Conservation (phyloP, 1,140 invertebrate species). For the Glossosoma conforme region DNA sequence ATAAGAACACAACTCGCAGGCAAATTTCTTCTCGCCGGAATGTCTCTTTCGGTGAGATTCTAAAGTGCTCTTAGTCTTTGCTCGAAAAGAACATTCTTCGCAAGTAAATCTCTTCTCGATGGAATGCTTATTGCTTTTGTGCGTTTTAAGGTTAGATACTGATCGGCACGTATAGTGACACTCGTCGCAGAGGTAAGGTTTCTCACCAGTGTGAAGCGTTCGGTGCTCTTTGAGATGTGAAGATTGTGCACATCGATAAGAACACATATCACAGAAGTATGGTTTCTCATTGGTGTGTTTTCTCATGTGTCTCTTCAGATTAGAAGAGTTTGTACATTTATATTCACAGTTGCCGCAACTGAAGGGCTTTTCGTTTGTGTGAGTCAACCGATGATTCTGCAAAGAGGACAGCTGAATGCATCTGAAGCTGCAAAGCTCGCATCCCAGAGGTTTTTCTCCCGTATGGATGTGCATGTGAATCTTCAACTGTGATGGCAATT, state of each 20-base stretch:
- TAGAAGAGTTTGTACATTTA: slow-evolving; percentile 23
- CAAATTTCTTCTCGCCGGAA: slow-evolving; percentile 20
- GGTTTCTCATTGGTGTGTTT: slow-evolving; percentile 24
- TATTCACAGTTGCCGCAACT: slow-evolving; percentile 21
- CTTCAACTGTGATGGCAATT: slow-evolving; percentile 23
- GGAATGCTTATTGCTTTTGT: slow-evolving; percentile 27
- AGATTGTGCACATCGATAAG: slow-evolving; percentile 19
- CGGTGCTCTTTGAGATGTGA: slow-evolving; percentile 21
- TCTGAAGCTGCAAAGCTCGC: slow-evolving; percentile 20
- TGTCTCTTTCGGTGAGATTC: slow-evolving; percentile 19
- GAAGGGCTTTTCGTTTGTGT: slow-evolving; percentile 20
- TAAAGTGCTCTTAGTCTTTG: slow-evolving; percentile 26
- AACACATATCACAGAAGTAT: slow-evolving; percentile 20
- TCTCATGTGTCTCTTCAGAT: slow-evolving; percentile 20
- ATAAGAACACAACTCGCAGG: slow-evolving; percentile 24
- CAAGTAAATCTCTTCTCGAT: slow-evolving; percentile 22
- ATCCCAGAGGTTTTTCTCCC: slow-evolving; percentile 21
- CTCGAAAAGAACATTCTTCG: slow-evolving; percentile 22
- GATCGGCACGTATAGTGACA: slow-evolving; percentile 25
- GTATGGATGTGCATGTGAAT: slow-evolving; percentile 23
- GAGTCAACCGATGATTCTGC: slow-evolving; percentile 14
- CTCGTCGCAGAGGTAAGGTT: slow-evolving; percentile 25
- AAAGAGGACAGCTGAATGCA: slow-evolving; percentile 18
- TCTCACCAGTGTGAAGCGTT: slow-evolving; percentile 21
- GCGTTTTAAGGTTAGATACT: slow-evolving; percentile 15